Base-by-base conservation (phyloP, 2,888 invertebrate species). In the Helobdella robusta region DNA sequence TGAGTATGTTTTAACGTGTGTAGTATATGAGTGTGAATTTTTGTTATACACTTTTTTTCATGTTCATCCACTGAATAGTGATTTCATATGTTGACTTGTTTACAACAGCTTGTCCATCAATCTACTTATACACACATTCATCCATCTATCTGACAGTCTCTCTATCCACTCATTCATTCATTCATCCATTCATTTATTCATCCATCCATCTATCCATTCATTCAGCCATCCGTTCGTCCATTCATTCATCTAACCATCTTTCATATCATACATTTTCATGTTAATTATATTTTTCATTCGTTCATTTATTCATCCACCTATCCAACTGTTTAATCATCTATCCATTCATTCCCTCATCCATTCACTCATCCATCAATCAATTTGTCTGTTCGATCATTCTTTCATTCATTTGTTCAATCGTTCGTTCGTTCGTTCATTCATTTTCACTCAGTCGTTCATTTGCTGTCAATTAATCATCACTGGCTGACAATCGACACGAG, bases 51-150 rank as follows among this genome's bases (percentile, higher is more conserved):
- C n/a, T n/a, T n/a, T n/a, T n/a, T n/a, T n/a, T n/a, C n/a, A n/a
- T n/a, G n/a, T n/a, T n/a, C n/a, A n/a, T n/a, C n/a, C n/a, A n/a
- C n/a, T n/a, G n/a, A n/a, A n/a, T n/a, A n/a, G n/a, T n/a, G n/a
- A n/a, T n/a, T n/a, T n/a, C n/a, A n/a, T n/a, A n/a, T n/a, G n/a
- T n/a, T n/a, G n/a, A n/a, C n/a, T n/a, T n/a, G n/a, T n/a, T n/a
- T n/a, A n/a, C n/a, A n/a, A n/a, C n/a, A n/a, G n/a, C n/a, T n/a
- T n/a, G n/a, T n/a, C n/a, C n/a, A n/a, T n/a, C 48, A 48, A 25
- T 48, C 48, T 25, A 48, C 48, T 25, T 48, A 56, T 56, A n/a
- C 56, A 56, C 32, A 28, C 56, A 28, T 11, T 30, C 56, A 32
- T 56, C 56, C 20, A 30, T 56, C 56, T n/a, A 30, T 56, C 56